Percentiles rank a stretch among this genome's conserved stretches.
phyloP scores from a whole-genome alignment of 2,888 invertebrate species.

The Spatulosminthurus flaviceps region DNA sequence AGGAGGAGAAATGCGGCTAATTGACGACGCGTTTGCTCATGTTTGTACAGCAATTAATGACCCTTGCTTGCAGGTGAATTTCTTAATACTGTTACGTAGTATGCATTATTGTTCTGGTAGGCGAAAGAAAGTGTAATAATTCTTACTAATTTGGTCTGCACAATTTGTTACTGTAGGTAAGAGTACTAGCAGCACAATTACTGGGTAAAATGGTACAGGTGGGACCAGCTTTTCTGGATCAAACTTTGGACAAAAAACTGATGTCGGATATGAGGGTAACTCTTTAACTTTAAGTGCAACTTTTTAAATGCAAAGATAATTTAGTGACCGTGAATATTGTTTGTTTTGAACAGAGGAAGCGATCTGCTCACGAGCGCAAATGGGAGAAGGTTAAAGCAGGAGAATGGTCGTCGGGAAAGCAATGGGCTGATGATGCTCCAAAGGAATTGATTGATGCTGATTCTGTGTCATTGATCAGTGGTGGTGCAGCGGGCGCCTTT shows the following conservation, averaged over 20 bases:
- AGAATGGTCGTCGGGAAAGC: slow-evolving; percentile 91
- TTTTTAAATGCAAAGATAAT: no score
- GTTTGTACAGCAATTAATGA: slow-evolving; percentile 94
- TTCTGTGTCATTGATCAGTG: slow-evolving; percentile 81
- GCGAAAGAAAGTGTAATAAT: neutral
- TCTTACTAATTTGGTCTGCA: no score
- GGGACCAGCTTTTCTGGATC: slow-evolving; percentile 87
- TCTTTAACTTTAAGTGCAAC: slow-evolving; percentile 51
- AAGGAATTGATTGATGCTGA: slow-evolving; percentile 79
- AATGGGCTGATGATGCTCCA: slow-evolving; percentile 86
- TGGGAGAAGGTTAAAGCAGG: slow-evolving; percentile 83
- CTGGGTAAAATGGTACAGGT: slow-evolving; percentile 86
- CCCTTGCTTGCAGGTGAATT: slow-evolving; percentile 70
- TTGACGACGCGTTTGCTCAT: slow-evolving; percentile 96
- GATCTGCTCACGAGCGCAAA: slow-evolving; percentile 85
- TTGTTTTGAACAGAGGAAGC: no score
- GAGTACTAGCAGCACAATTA: slow-evolving; percentile 83
- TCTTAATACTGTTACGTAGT: slow-evolving; percentile 56
- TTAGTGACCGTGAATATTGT: no score
- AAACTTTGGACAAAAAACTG: slow-evolving; percentile 96
- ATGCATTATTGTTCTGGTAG: neutral
- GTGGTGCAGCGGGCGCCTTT: slow-evolving; percentile 97
- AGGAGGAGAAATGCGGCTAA: slow-evolving; percentile 82
- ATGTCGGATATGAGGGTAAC: slow-evolving; percentile 92
- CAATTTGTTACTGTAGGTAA: slow-evolving; percentile 71